Percentiles rank a stretch among this genome's conserved stretches.
Conservation (phyloP, 1,140 invertebrate genomes). For the Phymorhynchus buccinoides region DNA sequence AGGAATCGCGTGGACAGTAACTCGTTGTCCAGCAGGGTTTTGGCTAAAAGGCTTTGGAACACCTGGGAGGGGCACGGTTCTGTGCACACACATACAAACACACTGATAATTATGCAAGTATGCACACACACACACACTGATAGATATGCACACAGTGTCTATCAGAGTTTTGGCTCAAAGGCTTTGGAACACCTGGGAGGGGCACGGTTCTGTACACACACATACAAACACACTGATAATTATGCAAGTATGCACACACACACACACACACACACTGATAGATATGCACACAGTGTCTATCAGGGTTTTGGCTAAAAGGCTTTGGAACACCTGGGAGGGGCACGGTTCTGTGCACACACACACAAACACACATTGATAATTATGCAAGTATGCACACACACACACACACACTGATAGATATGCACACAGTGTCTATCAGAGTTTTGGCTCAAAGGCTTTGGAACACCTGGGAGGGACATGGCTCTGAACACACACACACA, state of each 20-base stretch:
- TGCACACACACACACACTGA: not conserved
- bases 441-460: slow-evolving; percentile 77
- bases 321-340: slow-evolving; percentile 78
- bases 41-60: slow-evolving; percentile 77
- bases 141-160: slow-evolving; percentile 48
- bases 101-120: not conserved
- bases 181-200: slow-evolving; percentile 77
- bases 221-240: not conserved
- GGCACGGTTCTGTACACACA: slow-evolving; percentile 77
- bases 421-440: slow-evolving; percentile 70
- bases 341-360: slow-evolving; percentile 73
- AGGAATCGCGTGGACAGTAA: slow-evolving; percentile 79
- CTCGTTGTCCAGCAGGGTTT: slow-evolving; percentile 75
- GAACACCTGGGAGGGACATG: slow-evolving; percentile 78
- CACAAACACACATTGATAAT: not conserved
- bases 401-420: not conserved
- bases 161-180: slow-evolving; percentile 76
- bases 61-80: slow-evolving; percentile 79
- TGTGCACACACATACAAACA: slow-evolving; percentile 62
- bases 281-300: slow-evolving; percentile 55
- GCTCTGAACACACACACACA: slow-evolving; percentile 62
- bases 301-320: slow-evolving; percentile 76
- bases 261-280: not conserved
- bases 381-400: not conserved
- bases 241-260: not conserved